These are phyloP conservation scores for Steinernema feltiae DNA, from an alignment of 1,140 invertebrate species.

Conservation along the genomic window DNA sequence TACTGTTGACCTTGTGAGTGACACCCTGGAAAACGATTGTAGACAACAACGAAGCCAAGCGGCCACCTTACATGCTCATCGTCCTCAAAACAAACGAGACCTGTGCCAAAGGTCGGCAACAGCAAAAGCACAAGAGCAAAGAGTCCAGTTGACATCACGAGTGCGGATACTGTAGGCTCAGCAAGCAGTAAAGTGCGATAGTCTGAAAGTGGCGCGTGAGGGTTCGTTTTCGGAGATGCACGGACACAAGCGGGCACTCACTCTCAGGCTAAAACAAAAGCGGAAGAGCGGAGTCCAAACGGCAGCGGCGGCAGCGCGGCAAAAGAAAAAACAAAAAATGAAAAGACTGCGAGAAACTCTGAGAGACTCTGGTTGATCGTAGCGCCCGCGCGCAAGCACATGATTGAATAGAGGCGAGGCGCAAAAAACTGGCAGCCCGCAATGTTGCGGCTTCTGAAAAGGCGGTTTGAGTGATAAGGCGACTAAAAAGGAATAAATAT, in stretches of 20 bases:
- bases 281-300: too few species aligned
- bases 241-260: too few species aligned
- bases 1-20: background rate
- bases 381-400: background rate
- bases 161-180: too few species aligned
- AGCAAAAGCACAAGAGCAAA: background rate
- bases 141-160: background rate
- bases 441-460: background rate
- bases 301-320: too few species aligned
- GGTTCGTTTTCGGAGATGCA: too few species aligned
- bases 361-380: too few species aligned
- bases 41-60: background rate
- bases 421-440: background rate
- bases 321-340: too few species aligned
- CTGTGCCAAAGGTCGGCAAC: background rate
- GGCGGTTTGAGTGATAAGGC: background rate
- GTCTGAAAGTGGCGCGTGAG: too few species aligned
- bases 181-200: too few species aligned
- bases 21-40: background rate
- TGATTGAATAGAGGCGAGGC: background rate
- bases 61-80: background rate
- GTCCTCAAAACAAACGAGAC: background rate
- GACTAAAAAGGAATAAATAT: constrained; percentile 6
- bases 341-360: too few species aligned
- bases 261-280: too few species aligned